phyloP scores from a whole-genome alignment of 2,113 vertebrate genomes.

The Cinclus mexicanus region DNA sequence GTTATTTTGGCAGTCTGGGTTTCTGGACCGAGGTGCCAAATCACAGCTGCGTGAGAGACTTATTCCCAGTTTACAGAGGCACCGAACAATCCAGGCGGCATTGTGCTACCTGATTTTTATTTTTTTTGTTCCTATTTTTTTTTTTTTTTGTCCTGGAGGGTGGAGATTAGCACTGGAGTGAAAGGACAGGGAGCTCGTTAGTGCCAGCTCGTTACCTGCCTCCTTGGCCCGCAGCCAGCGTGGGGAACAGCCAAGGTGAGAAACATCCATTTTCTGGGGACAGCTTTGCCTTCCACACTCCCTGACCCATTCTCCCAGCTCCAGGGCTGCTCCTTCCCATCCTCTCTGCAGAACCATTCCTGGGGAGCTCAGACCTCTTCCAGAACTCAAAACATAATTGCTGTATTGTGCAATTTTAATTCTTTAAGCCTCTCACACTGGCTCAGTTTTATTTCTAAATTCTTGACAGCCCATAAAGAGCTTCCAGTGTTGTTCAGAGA shows the following conservation, averaged over 20 bases:
- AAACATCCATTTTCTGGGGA: background rate
- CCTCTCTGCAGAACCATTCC: background rate
- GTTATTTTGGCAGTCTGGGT: conserved; percentile 47
- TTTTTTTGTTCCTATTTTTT: background rate
- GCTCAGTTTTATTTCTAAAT: background rate
- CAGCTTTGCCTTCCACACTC: background rate
- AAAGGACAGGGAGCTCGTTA: conserved; percentile 49
- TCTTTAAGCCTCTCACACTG: background rate
- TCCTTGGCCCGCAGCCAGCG: background rate
- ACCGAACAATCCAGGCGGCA: background rate
- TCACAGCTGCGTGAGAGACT: background rate
- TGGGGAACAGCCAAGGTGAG: conserved; percentile 13
- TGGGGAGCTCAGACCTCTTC: background rate
- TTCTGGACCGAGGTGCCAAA: conserved; percentile 21
- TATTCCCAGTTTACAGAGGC: background rate
- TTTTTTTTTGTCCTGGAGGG: background rate
- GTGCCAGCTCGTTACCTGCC: conserved; percentile 12
- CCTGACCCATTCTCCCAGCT: background rate
- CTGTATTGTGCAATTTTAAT: background rate
- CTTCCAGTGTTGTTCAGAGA: background rate
- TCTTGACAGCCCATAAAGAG: background rate
- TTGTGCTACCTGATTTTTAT: background rate
- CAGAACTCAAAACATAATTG: background rate
- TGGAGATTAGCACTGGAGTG: conserved; percentile 16
- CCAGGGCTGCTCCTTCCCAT: background rate